Percentiles rank a stretch among this genome's conserved stretches.
These are phyloP conservation scores for Physella acuta DNA, from an alignment of 1,140 invertebrate species.

Conservation along the genomic window DNA sequence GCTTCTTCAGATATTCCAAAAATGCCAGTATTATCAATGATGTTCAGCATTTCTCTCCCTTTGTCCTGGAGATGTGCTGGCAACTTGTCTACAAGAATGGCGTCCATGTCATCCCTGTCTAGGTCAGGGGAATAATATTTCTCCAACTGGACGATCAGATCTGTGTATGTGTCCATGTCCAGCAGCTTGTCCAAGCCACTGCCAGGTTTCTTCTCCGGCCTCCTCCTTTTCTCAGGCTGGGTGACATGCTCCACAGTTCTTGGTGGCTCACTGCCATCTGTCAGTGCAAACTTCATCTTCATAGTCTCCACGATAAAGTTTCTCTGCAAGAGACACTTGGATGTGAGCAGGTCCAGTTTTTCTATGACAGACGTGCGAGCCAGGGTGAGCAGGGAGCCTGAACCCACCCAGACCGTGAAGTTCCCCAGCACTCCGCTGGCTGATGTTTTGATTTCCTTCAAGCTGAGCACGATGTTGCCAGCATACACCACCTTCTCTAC, in stretches of 20 bases:
- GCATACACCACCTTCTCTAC: no score
- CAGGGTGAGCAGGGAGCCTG: slow-evolving; percentile 8
- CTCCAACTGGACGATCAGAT: slow-evolving; percentile 8
- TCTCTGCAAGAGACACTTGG: slow-evolving; percentile 5
- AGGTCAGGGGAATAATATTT: slow-evolving; percentile 3
- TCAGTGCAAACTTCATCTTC: background rate
- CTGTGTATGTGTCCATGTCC: background rate
- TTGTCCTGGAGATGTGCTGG: background rate
- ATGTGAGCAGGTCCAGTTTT: slow-evolving; percentile 5
- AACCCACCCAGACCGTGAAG: slow-evolving; percentile 14
- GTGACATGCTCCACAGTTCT: no score
- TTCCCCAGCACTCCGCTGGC: slow-evolving; percentile 1
- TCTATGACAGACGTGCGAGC: slow-evolving; percentile 12
- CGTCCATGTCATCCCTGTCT: background rate
- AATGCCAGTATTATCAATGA: slow-evolving; percentile 1
- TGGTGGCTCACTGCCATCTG: no score
- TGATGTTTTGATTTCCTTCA: background rate
- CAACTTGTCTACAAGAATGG: background rate
- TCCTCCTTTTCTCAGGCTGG: no score
- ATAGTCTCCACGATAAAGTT: slow-evolving; percentile 13
- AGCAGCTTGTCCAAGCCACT: no score
- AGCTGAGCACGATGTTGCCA: background rate
- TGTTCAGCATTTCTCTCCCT: background rate
- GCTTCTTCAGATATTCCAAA: background rate
- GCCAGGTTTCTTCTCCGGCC: background rate